Conservation (phyloP, 2,888 invertebrate species). For the Parnassius smintheus region DNA sequence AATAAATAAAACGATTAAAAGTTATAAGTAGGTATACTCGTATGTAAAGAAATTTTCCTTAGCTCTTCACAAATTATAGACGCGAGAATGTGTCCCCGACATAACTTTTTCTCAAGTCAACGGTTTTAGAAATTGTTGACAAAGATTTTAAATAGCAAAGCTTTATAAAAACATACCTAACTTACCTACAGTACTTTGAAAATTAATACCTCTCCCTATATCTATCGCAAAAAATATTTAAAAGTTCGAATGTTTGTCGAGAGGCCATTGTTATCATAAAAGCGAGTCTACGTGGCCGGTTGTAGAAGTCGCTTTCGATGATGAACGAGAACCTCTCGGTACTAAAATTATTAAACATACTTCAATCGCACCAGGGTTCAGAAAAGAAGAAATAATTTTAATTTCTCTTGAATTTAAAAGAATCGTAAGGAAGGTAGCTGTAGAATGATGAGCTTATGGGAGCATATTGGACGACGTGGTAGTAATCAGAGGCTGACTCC, state of each 20-base stretch:
- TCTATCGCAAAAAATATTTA: conserved; percentile 34
- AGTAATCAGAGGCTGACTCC: conserved; percentile 87
- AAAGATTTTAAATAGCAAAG: conserved; percentile 29
- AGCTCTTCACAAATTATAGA: conserved; percentile 49
- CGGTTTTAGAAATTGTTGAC: conserved; percentile 32
- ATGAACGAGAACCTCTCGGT: conserved; percentile 38
- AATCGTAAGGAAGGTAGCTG: conserved; percentile 83
- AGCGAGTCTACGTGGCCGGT: conserved; percentile 71
- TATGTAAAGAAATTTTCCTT: conserved; percentile 11
- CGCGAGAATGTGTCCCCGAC: conserved; percentile 63
- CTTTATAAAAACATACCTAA: conserved; percentile 66
- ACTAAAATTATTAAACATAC: conserved; percentile 31
- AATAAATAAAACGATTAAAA: no score
- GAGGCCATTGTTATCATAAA: conserved; percentile 45
- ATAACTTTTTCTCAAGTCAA: conserved; percentile 29
- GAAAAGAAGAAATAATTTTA: conserved; percentile 39
- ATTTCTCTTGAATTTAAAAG: conserved; percentile 72
- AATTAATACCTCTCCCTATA: conserved; percentile 46
- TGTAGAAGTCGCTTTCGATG: conserved; percentile 48
- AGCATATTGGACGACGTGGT: conserved; percentile 84
- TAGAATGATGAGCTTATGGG: conserved; percentile 88
- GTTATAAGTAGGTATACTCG: no score
- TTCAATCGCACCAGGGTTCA: conserved; percentile 32
- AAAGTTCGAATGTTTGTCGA: conserved; percentile 8
- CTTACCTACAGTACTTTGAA: conserved; percentile 43